These are phyloP conservation scores for Heliconius charithonia DNA, from an alignment of 2,888 invertebrate species.

Conservation along the genomic window DNA sequence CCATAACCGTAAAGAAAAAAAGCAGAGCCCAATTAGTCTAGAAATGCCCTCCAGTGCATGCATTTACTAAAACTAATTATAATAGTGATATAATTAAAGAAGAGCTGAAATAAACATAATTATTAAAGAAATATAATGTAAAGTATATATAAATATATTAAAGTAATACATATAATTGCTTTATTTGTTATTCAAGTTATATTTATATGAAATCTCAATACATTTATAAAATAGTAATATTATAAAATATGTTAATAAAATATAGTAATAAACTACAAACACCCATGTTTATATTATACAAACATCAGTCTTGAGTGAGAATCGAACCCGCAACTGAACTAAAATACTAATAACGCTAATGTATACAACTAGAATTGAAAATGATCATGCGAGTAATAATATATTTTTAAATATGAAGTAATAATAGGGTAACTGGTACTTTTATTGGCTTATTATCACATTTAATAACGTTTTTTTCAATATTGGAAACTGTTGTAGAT, in stretches of 20 bases:
- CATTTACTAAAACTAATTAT: constrained; percentile 38
- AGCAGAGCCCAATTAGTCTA: constrained; percentile 46
- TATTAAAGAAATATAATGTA: not conserved
- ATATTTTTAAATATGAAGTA: not conserved
- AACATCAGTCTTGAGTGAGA: not conserved
- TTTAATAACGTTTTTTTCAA: too few species aligned
- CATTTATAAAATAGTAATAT: too few species aligned
- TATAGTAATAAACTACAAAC: too few species aligned
- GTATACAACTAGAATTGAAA: not conserved
- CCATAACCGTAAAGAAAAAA: constrained; percentile 35
- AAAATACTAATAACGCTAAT: not conserved
- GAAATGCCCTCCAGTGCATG: constrained; percentile 45
- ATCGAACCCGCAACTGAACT: not conserved
- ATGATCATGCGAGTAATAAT: not conserved
- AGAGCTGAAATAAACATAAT: not conserved
- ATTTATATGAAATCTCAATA: too few species aligned
- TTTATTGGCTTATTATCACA: not conserved
- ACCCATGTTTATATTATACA: not conserved
- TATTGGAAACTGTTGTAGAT: too few species aligned
- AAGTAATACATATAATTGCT: too few species aligned
- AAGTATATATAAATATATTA: too few species aligned
- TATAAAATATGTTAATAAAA: too few species aligned
- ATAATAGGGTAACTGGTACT: not conserved
- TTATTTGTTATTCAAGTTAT: too few species aligned
- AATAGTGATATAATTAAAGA: constrained; percentile 14